phyloP scores from a whole-genome alignment of 1,140 invertebrate genomes.

The Drosophila tristis region DNA sequence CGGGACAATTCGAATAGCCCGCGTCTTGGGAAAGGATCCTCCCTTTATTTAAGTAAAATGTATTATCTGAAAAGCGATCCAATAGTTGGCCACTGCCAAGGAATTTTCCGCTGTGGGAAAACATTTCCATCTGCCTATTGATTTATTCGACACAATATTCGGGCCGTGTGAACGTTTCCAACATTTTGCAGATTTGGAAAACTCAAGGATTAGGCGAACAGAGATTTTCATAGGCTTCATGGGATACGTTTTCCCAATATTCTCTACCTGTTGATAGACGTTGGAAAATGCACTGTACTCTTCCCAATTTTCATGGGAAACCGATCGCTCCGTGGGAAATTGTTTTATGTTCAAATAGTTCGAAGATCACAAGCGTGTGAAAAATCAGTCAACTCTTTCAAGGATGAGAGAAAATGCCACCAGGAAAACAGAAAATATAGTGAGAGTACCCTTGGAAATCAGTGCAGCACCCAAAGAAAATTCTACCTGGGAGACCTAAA shows the following conservation, averaged over 20 bases:
- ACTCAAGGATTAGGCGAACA: conserved; percentile 9
- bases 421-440: conserved; percentile 23
- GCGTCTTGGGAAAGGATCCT: not conserved
- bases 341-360: too few relatives aligned
- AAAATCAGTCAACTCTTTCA: conserved; percentile 3
- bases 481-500: not conserved
- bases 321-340: conserved; percentile 3
- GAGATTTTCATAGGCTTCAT: not conserved
- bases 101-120: conserved; percentile 13
- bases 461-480: not conserved
- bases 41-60: not conserved
- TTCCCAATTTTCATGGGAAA: conserved; percentile 22
- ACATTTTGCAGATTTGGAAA: not conserved
- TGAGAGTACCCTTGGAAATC: not conserved
- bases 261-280: not conserved
- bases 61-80: not conserved
- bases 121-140: conserved; percentile 3
- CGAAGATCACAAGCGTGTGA: conserved; percentile 3
- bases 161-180: conserved; percentile 20
- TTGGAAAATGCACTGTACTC: conserved; percentile 10
- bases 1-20: too few relatives aligned
- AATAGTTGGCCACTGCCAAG: not conserved
- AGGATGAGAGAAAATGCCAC: conserved; percentile 3
- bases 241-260: not conserved
- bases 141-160: not conserved